Evolutionary conservation across 2,113 vertebrate genomes (phyloP).

Genomic region (Epinephelus cyanopodus): DNA sequence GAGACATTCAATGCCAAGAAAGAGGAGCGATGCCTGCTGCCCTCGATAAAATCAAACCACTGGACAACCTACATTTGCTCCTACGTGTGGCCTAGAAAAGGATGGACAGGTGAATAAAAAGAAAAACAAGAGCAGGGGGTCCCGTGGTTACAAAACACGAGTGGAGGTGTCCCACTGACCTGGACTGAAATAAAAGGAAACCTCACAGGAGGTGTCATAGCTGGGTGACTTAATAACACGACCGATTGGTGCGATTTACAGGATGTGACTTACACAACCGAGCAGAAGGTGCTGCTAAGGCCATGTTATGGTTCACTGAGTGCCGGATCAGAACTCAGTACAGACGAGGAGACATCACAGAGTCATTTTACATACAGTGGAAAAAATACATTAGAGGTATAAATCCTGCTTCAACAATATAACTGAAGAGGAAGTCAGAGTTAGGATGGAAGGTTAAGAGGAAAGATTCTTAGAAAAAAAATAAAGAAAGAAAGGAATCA

Average conservation of each 20-base stretch:
- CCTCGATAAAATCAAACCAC: background rate
- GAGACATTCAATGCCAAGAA: background rate
- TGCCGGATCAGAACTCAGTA: background rate
- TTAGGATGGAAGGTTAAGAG: background rate
- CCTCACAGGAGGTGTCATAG: conserved; percentile 18
- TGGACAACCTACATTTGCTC: background rate
- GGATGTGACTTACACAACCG: conserved; percentile 42
- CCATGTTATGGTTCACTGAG: background rate
- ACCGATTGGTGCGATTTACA: conserved; percentile 31
- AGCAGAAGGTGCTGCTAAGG: background rate
- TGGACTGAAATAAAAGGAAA: conserved; percentile 23
- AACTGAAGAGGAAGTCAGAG: too few relatives aligned
- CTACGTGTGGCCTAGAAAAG: conserved; percentile 37
- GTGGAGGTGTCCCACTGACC: conserved; percentile 66
- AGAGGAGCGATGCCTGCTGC: background rate
- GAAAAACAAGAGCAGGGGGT: background rate
- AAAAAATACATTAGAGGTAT: too few relatives aligned
- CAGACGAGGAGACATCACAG: background rate
- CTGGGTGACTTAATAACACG: conserved; percentile 28
- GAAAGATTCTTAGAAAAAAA: background rate
- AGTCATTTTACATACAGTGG: background rate
- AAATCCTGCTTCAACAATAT: too few relatives aligned
- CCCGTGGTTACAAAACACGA: conserved; percentile 34
- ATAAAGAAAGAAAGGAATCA: background rate
- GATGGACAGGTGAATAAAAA: conserved; percentile 22